Conservation (phyloP, 1,140 invertebrate genomes). For the Brachionus calyciflorus region DNA sequence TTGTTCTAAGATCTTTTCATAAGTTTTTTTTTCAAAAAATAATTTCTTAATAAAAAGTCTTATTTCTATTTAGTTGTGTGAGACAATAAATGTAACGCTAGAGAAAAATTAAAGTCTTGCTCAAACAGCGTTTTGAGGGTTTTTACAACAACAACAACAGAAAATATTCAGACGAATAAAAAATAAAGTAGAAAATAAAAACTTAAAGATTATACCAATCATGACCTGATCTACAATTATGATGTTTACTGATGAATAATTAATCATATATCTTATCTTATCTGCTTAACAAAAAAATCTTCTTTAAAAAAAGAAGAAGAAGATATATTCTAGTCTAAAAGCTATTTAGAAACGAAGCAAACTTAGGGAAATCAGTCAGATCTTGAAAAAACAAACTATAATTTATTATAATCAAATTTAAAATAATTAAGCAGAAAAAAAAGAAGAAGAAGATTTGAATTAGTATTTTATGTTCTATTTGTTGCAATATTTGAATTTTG, state of each 20-base stretch:
- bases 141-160: too few species aligned
- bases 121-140: too few species aligned
- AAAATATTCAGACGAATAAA: too few species aligned
- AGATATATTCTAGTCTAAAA: neutral
- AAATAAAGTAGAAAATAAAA: too few species aligned
- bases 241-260: too few species aligned
- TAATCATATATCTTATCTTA: conserved; percentile 42
- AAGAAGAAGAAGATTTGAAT: conserved; percentile 41
- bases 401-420: conserved; percentile 41
- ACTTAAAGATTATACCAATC: too few species aligned
- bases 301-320: too few species aligned
- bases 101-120: neutral
- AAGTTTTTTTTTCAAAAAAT: too few species aligned
- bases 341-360: neutral
- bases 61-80: too few species aligned
- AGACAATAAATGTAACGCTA: conserved; percentile 24
- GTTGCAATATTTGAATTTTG: conserved; percentile 4
- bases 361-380: conserved; percentile 33
- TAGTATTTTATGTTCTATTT: conserved; percentile 38
- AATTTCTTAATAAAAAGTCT: too few species aligned
- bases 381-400: neutral
- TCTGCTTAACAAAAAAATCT: neutral
- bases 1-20: too few species aligned
- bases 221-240: too few species aligned
- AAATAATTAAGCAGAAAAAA: neutral